Base-by-base conservation (phyloP, 1,140 invertebrate genomes). In the Tyrophagus putrescentiae region DNA sequence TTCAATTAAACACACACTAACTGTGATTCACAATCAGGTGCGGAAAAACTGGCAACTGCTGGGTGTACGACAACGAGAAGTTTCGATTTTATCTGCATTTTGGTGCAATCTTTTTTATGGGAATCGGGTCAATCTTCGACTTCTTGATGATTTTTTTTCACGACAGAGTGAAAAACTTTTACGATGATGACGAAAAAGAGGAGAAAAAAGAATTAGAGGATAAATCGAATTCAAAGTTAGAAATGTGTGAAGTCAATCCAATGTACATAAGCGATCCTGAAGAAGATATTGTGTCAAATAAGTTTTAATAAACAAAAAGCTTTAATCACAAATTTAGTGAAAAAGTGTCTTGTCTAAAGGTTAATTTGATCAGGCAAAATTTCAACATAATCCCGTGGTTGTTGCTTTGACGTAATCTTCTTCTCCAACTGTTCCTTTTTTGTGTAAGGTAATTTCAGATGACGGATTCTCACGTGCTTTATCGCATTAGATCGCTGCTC, bases 41-140 rank as follows among this genome's bases (percentile, higher is more conserved):
- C 31, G 65, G 63, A 34, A 64, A 67, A 33, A 65, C 50, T n/a
- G 72, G 71, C 23, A 68, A 67, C 29, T 73, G 72, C 61, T 68
- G 67, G 65, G 11, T 71, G 7, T 73, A 73, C 57, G 70, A 69
- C 61, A 61, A 64, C 9, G 61, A 66, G 4, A 65, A 66, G 32
- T 67, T 72, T 60, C 57, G 70, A 11, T 57, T 41, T 6, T 61
- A 57, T 59, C 41, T 69, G 16, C 65, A 69, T 28, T 63, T 65
- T 13, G 58, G 57, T 48, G 60, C 64, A 11, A 58, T 65, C 5
- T n/a, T 57, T 13, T 61, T 67, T 13, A 60, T 66, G 32, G 36
- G 45, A 18, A 33, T 64, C 4, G 66, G 64, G 4, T 61, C 50
- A 16, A 34, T 64, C 18, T 65, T 64, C 39, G 66, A 67, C 56